These are phyloP conservation scores for Alsophila aescularia DNA, from an alignment of 2,888 invertebrate species.

Conservation along the genomic window DNA sequence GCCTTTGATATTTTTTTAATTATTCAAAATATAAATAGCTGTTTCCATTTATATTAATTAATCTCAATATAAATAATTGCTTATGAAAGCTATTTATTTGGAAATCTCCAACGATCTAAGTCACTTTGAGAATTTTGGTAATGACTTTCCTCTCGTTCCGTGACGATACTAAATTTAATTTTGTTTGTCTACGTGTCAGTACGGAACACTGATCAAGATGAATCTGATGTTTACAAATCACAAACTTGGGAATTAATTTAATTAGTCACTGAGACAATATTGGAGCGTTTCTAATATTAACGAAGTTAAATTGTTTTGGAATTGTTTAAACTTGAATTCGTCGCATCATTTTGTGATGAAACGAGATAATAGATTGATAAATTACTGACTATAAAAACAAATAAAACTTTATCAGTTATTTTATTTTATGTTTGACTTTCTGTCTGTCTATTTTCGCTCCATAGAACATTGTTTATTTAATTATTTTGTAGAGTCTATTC, in stretches of 20 bases:
- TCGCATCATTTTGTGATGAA: not conserved
- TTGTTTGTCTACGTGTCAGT: conserved; percentile 27
- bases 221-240: conserved; percentile 46
- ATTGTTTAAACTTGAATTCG: conserved; percentile 6
- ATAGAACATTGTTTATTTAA: too few relatives aligned
- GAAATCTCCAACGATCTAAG: conserved; percentile 18
- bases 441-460: too few relatives aligned
- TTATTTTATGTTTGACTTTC: too few relatives aligned
- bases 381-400: too few relatives aligned
- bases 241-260: conserved; percentile 36
- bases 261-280: conserved; percentile 34
- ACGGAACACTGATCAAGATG: conserved; percentile 46
- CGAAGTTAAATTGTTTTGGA: conserved; percentile 22
- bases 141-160: conserved; percentile 13
- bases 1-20: conserved; percentile 10
- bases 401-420: too few relatives aligned
- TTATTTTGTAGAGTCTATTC: too few relatives aligned
- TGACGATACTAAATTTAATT: conserved; percentile 23
- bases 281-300: conserved; percentile 23
- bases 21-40: conserved; percentile 3
- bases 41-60: conserved; percentile 11
- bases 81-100: conserved; percentile 7
- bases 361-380: not conserved
- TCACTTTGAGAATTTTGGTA: conserved; percentile 21
- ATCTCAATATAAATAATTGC: conserved; percentile 13